Evolutionary conservation across 2,888 invertebrate species (phyloP), one percentile per base, ranked within the genome.

Genomic region (Steinernema carpocapsae): DNA sequence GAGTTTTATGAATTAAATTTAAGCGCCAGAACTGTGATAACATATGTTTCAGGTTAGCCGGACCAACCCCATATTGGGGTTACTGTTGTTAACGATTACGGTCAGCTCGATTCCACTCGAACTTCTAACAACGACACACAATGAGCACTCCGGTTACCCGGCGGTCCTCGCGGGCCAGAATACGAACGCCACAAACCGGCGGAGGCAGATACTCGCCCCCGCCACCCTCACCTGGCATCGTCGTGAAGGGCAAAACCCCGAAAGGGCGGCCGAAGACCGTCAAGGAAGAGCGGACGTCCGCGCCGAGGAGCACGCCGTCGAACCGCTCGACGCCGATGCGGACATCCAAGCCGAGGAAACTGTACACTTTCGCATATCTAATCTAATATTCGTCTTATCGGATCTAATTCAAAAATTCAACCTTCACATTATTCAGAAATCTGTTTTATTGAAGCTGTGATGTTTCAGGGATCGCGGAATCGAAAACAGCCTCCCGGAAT

Each of bases 1-100:
- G 64, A 64, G 64, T 64, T 64, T 64, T 64, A 64, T 64, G 22
- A 64, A 64, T 37, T 37, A 7, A 64, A 26, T 64, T 64, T 64
- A 17, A 64, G 64, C 64, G 64, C 64, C 64, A 64, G 10, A 29
- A 17, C 29, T 17, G 12, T 29, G 29, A 17, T 29, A 29, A 17
- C 64, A 64, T 64, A 64, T 64, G 64, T 64, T 64, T 29, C 64
- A 64, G 64, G 64, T 32, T 37, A 37, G 32, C 22, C 12, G 12
- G 14, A 64, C 29, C 64, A n/a, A 64, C 64, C 64, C 64, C 64
- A 64, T 64, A 64, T 64, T 64, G 64, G 64, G 64, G 64, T 64
- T 64, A 26, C 17, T 32, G 64, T 32, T 17, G 10, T 64, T 24
- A 22, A 22, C 12, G 19, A 52, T 22, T 22, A 22, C 52, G 52